These are phyloP conservation scores for Myzus persicae DNA, from an alignment of 1,140 invertebrate species.

Conservation along the genomic window DNA sequence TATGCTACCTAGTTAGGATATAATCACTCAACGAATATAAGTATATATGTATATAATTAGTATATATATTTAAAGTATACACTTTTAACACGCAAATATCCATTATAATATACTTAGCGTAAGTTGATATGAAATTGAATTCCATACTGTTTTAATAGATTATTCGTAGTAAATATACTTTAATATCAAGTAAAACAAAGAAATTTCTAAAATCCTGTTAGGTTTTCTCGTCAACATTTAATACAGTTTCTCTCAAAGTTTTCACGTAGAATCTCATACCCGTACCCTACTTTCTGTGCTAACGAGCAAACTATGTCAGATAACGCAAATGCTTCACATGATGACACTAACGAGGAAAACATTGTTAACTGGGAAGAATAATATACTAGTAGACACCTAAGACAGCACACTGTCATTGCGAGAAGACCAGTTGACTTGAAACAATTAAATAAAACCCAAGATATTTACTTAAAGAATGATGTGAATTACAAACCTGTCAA, in stretches of 20 bases:
- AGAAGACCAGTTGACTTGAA: not conserved
- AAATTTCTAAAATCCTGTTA: not conserved
- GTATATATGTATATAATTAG: too few relatives aligned
- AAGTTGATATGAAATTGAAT: not conserved
- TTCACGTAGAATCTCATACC: not conserved
- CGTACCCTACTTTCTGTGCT: not conserved
- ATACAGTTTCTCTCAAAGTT: slow-evolving; percentile 26
- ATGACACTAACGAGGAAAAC: slow-evolving; percentile 51
- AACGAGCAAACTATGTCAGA: slow-evolving; percentile 43
- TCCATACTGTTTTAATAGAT: not conserved
- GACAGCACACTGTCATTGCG: not conserved
- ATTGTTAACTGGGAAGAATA: slow-evolving; percentile 6
- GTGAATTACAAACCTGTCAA: not conserved
- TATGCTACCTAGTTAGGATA: not conserved
- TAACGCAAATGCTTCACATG: not conserved
- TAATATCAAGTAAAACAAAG: not conserved
- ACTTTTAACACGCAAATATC: too few relatives aligned
- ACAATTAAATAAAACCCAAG: slow-evolving; percentile 15
- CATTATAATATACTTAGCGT: too few relatives aligned
- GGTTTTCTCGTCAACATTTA: not conserved
- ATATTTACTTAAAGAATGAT: not conserved
- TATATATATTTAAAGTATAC: too few relatives aligned
- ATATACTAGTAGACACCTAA: not conserved
- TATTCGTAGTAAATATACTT: not conserved
- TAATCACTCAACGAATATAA: not conserved